These are phyloP conservation scores for Apostichopus japonicus DNA, from an alignment of 35 echinoderm and acorn worm genomes.

Conservation along the genomic window DNA sequence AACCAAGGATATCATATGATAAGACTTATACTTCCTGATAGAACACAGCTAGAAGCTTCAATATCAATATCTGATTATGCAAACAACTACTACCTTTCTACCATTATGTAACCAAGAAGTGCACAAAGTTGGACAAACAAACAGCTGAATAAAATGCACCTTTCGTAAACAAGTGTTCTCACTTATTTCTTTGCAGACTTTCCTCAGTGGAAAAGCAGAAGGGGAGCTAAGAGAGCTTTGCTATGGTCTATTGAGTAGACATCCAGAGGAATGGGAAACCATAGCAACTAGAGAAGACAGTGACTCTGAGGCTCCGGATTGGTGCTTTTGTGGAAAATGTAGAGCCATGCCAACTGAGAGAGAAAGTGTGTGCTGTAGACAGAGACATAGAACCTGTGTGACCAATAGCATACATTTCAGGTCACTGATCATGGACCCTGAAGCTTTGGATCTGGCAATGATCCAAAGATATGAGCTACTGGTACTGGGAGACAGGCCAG, in stretches of 20 bases:
- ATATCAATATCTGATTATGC: no score
- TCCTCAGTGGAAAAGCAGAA: neutral
- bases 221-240: neutral
- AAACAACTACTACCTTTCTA: no score
- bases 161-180: neutral
- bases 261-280: neutral
- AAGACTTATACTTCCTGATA: no score
- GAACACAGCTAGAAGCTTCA: no score
- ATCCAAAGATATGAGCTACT: neutral
- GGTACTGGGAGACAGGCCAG: slow-evolving; percentile 8
- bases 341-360: slow-evolving; percentile 11
- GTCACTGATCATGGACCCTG: neutral
- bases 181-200: neutral
- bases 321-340: slow-evolving; percentile 4
- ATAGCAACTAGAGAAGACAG: neutral
- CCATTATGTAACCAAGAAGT: no score
- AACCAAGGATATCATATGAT: no score
- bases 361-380: neutral
- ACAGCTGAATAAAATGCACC: no score
- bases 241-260: neutral
- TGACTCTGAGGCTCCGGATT: neutral
- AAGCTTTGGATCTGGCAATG: neutral
- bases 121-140: no score
- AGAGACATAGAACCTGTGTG: neutral
- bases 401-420: neutral